These are phyloP conservation scores for Emydocephalus ijimae DNA, from an alignment of 2,113 vertebrate genomes.

Conservation along the genomic window DNA sequence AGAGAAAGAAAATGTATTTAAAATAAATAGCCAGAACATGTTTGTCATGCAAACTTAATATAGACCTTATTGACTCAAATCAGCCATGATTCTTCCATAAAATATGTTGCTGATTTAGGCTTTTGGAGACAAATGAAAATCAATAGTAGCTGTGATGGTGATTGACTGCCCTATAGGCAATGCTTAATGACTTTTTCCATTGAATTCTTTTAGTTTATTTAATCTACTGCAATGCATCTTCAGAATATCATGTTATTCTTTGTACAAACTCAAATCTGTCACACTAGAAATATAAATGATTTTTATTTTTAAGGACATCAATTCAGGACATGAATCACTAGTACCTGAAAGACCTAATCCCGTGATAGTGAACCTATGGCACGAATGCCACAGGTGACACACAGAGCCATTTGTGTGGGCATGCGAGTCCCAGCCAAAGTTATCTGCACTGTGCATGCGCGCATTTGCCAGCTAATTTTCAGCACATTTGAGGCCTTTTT, in stretches of 20 bases:
- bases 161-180: constrained; percentile 1
- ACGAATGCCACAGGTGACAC: too few relatives aligned
- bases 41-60: background rate
- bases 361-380: too few relatives aligned
- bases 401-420: too few relatives aligned
- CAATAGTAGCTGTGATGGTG: background rate
- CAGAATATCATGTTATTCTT: constrained; percentile 47
- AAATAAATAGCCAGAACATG: background rate
- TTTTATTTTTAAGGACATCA: background rate
- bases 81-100: background rate
- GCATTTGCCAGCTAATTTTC: too few relatives aligned
- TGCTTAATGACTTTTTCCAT: constrained; percentile 3
- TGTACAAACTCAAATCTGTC: background rate
- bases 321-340: constrained; percentile 13
- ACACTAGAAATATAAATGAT: constrained; percentile 31
- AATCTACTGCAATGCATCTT: constrained; percentile 63
- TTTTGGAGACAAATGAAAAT: constrained; percentile 12
- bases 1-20: background rate
- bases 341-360: background rate
- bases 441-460: too few relatives aligned
- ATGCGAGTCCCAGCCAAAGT: too few relatives aligned
- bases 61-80: background rate
- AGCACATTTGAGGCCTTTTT: too few relatives aligned
- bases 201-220: constrained; percentile 57
- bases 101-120: constrained; percentile 12